Conservation (phyloP, 2,888 invertebrate species). For the Trissoscelio sp. region DNA sequence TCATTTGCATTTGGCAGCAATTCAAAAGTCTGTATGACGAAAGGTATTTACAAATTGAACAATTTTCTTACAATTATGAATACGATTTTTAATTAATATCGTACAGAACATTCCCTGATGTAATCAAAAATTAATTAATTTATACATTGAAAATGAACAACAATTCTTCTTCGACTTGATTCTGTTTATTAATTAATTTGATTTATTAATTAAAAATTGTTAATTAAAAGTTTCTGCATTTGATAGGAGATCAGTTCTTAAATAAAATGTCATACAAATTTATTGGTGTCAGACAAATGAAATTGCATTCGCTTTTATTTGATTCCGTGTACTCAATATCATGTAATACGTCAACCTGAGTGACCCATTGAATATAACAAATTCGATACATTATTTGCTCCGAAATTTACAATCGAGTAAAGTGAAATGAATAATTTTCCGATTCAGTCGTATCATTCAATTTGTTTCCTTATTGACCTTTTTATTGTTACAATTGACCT, state of each 20-base stretch:
- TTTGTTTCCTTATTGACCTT: slow-evolving; percentile 9
- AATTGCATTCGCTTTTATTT: background rate
- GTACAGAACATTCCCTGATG: background rate
- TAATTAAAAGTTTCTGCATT: too few species aligned
- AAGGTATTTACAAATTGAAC: slow-evolving; percentile 2
- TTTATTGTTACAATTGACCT: slow-evolving; percentile 24
- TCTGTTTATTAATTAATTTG: too few species aligned
- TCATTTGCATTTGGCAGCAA: background rate
- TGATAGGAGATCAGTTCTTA: too few species aligned
- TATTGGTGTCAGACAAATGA: too few species aligned
- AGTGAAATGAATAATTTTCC: background rate
- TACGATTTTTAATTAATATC: background rate
- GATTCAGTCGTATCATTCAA: slow-evolving; percentile 2
- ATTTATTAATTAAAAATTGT: too few species aligned
- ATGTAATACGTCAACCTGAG: background rate
- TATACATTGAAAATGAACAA: too few species aligned
- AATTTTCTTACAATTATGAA: background rate
- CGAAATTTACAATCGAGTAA: slow-evolving; percentile 9
- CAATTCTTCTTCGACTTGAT: too few species aligned
- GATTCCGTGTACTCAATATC: background rate
- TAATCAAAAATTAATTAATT: background rate
- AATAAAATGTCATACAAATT: too few species aligned
- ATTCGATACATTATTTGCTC: background rate
- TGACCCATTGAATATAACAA: background rate
- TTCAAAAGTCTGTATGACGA: background rate